These are phyloP conservation scores for Acleris literana DNA, from an alignment of 2,888 invertebrate genomes.

Conservation along the genomic window DNA sequence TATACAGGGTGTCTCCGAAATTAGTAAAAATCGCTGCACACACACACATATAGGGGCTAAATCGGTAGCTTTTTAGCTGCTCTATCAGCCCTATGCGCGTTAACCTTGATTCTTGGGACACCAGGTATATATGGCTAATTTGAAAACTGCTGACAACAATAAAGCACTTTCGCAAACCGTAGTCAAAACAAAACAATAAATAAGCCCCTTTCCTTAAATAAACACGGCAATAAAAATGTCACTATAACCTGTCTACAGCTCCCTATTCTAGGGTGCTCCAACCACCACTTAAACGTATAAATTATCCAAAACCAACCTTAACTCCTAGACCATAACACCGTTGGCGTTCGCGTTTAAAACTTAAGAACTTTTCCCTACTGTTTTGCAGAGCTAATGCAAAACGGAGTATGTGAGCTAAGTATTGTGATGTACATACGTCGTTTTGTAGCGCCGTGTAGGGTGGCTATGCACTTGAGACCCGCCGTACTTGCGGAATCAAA, in stretches of 20 bases:
- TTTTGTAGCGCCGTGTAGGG: conserved; percentile 19
- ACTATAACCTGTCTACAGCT: conserved; percentile 28
- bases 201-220: conserved; percentile 26
- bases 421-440: conserved; percentile 6
- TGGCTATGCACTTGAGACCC: conserved; percentile 28
- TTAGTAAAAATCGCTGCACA: too few species aligned
- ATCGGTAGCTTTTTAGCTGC: too few species aligned
- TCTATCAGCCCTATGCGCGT: too few species aligned
- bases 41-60: too few species aligned
- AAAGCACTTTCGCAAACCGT: conserved; percentile 23
- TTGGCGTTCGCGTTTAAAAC: not conserved
- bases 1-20: too few species aligned
- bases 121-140: too few species aligned
- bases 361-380: conserved; percentile 4
- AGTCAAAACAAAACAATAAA: conserved; percentile 32
- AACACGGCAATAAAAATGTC: conserved; percentile 33
- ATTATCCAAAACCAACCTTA: conserved; percentile 18
- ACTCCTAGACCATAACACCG: not conserved
- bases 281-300: not conserved
- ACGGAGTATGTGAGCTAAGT: not conserved
- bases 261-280: conserved; percentile 11
- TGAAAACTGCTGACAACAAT: conserved; percentile 12
- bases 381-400: not conserved
- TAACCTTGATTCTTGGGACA: too few species aligned
- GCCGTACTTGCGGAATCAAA: conserved; percentile 34